These are phyloP conservation scores for Ganaspis sp. DNA, from an alignment of 1,140 invertebrate species.

Conservation along the genomic window DNA sequence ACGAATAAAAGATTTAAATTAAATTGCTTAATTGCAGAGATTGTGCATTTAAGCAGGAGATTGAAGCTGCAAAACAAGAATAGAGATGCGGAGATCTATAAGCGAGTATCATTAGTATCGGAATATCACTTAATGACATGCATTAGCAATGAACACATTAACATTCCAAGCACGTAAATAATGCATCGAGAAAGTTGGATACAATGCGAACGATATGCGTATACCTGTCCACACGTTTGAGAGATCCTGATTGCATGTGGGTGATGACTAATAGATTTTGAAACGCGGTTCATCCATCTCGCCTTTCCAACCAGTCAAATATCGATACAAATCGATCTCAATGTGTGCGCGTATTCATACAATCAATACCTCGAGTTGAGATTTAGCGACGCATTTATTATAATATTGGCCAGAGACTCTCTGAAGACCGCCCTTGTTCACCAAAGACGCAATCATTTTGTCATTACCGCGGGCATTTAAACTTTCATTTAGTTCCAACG, in stretches of 20 bases:
- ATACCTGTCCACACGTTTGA: slow-evolving; percentile 16
- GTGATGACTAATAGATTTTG: slow-evolving; percentile 31
- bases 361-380: slow-evolving; percentile 1
- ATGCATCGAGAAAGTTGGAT: slow-evolving; percentile 15
- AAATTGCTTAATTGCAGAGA: not conserved
- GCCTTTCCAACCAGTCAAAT: slow-evolving; percentile 9
- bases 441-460: slow-evolving; percentile 29
- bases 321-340: slow-evolving; percentile 18
- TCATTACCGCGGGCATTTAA: not conserved
- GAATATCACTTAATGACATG: slow-evolving; percentile 19
- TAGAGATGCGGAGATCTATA: too few relatives aligned
- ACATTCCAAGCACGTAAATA: slow-evolving; percentile 22
- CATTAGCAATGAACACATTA: slow-evolving; percentile 24
- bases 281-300: slow-evolving; percentile 26
- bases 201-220: not conserved
- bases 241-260: slow-evolving; percentile 16
- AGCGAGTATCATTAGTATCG: slow-evolving; percentile 8
- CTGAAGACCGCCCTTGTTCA: slow-evolving; percentile 8
- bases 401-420: slow-evolving; percentile 1
- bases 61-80: not conserved
- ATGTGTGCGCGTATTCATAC: slow-evolving; percentile 22
- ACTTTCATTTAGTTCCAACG: not conserved
- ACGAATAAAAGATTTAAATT: not conserved
- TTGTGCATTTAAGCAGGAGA: not conserved
- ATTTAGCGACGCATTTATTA: slow-evolving; percentile 18